These are phyloP conservation scores for Pachycephus smyrnensis DNA, from an alignment of 2,888 invertebrate species.

Conservation along the genomic window DNA sequence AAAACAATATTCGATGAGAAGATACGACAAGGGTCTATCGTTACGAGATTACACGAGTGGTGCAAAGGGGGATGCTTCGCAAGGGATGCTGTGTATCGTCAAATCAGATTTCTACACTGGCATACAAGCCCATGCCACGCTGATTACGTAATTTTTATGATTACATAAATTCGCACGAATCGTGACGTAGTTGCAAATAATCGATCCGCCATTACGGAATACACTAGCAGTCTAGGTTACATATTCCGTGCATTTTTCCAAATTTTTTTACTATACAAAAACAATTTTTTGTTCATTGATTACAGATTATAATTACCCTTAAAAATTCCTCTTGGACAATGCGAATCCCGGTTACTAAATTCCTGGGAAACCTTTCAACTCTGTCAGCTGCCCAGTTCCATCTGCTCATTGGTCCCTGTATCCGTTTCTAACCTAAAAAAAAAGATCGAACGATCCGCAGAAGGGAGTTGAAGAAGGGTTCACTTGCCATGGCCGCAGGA, in stretches of 20 bases:
- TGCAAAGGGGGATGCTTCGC: not conserved
- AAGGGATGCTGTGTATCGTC: not conserved
- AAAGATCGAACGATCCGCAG: not conserved
- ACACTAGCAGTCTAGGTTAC: too few species aligned
- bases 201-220: not conserved
- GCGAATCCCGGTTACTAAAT: not conserved
- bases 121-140: not conserved
- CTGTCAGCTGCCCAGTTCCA: not conserved
- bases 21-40: not conserved
- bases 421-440: not conserved
- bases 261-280: not conserved
- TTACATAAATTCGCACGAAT: not conserved
- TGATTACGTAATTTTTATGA: not conserved
- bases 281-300: not conserved
- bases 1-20: conserved; percentile 18
- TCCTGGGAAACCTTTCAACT: not conserved
- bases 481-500: not conserved
- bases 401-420: not conserved
- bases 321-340: not conserved
- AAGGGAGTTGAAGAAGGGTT: not conserved
- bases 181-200: not conserved
- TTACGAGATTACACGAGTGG: not conserved
- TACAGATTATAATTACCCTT: not conserved
- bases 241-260: not conserved
- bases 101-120: not conserved